Evolutionary conservation across 2,888 invertebrate species (phyloP).

Genomic region (Syrista parreyssii): DNA sequence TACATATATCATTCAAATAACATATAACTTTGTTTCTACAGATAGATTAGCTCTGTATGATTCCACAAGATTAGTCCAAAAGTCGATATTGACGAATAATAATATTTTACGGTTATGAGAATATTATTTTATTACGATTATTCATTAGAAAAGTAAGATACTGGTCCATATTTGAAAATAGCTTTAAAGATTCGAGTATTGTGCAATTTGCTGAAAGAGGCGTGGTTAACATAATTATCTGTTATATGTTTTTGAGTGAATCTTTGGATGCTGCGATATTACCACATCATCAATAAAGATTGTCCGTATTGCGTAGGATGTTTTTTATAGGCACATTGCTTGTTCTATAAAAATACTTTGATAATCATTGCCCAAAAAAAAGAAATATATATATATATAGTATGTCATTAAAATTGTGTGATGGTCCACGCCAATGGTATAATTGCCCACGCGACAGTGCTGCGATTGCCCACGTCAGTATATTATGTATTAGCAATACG

Average conservation of each 20-base stretch:
- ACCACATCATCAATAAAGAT: background rate
- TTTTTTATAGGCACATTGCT: background rate
- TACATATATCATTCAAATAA: background rate
- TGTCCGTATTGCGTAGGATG: background rate
- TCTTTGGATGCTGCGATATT: background rate
- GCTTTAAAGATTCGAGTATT: background rate
- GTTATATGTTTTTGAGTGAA: background rate
- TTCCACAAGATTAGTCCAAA: background rate
- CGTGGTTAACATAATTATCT: background rate
- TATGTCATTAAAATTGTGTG: too few species aligned
- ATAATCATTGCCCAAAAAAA: background rate
- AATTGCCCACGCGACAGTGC: too few species aligned
- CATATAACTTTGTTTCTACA: too few species aligned
- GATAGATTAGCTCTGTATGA: background rate
- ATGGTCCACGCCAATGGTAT: too few species aligned
- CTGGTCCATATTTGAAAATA: too few species aligned
- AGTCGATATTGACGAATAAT: background rate
- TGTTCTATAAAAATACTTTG: background rate
- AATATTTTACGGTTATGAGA: background rate
- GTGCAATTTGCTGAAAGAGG: background rate
- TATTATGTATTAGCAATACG: too few species aligned
- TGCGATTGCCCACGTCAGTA: too few species aligned
- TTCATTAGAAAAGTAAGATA: too few species aligned
- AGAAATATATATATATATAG: too few species aligned
- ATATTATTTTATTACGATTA: background rate